Conservation (phyloP, 2,797 vertebrate species). For the Pelochelys cantorii region DNA sequence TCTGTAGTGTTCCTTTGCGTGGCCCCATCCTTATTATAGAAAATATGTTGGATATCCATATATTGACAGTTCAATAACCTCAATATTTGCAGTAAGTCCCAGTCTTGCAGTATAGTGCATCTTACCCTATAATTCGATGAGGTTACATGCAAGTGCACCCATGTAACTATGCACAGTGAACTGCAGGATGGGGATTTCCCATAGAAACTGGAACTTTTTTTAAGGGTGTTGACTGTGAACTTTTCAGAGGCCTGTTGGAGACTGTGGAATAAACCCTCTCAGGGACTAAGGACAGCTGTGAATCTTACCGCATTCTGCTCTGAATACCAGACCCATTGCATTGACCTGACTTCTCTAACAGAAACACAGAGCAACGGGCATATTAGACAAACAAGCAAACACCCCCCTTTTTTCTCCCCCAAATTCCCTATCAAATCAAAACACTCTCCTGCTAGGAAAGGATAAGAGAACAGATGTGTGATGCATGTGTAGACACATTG, state of each 20-base stretch:
- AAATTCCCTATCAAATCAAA: background rate
- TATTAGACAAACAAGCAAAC: background rate
- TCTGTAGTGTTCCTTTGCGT: background rate
- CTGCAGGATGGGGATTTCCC: background rate
- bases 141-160: background rate
- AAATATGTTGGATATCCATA: background rate
- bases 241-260: background rate
- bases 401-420: too few species aligned
- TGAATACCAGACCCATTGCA: too few species aligned
- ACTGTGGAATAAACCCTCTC: background rate
- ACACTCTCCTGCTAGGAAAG: background rate
- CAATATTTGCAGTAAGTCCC: too few species aligned
- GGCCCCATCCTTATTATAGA: background rate
- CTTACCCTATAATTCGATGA: background rate
- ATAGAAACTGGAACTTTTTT: background rate
- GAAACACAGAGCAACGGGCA: background rate
- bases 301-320: background rate
- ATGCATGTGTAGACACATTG: background rate
- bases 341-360: background rate
- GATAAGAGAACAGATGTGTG: background rate
- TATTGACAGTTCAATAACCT: too few species aligned
- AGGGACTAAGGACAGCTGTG: background rate
- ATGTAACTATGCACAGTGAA: background rate
- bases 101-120: background rate
- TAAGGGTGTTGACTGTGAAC: background rate